A percentile compares a stretch with the other conserved stretches of the same genome.
Conservation (phyloP, 2,888 invertebrate species). For the Vannuccia rotundouncinata region DNA sequence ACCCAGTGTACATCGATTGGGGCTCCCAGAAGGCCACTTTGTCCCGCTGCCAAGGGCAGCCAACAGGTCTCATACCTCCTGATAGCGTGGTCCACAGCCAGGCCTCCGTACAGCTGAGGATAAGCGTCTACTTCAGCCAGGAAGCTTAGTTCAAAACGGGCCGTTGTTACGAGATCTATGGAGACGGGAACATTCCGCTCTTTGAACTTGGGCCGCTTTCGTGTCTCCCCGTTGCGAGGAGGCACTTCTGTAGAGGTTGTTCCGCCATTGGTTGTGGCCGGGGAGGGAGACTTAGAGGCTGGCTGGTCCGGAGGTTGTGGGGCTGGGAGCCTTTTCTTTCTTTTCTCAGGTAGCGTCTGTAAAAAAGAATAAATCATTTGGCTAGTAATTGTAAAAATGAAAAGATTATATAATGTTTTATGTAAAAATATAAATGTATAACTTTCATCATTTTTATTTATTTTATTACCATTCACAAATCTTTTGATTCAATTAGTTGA, state of each 20-base stretch:
- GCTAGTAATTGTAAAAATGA: background rate
- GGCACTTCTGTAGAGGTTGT: background rate
- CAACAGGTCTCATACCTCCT: conserved; percentile 58
- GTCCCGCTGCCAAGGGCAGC: conserved; percentile 56
- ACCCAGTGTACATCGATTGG: conserved; percentile 59
- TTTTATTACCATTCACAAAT: background rate
- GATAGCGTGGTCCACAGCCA: conserved; percentile 55
- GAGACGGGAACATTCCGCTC: conserved; percentile 41
- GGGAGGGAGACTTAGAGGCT: background rate
- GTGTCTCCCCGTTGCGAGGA: background rate
- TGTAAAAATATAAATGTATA: background rate
- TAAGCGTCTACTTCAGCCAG: conserved; percentile 45
- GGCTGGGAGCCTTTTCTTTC: background rate
- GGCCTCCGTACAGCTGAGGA: conserved; percentile 47
- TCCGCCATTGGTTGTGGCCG: background rate
- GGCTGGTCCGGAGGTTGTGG: conserved; percentile 4
- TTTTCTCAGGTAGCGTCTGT: conserved; percentile 1
- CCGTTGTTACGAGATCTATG: conserved; percentile 45
- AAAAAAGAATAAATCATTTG: background rate
- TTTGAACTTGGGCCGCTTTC: conserved; percentile 26
- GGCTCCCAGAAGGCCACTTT: conserved; percentile 49
- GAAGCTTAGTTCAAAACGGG: conserved; percentile 45
- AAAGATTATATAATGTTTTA: background rate
- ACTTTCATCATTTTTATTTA: background rate
- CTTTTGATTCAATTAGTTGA: background rate